Conservation (phyloP, 2,113 vertebrate genomes). For the Tenebrosternarchus preto region DNA sequence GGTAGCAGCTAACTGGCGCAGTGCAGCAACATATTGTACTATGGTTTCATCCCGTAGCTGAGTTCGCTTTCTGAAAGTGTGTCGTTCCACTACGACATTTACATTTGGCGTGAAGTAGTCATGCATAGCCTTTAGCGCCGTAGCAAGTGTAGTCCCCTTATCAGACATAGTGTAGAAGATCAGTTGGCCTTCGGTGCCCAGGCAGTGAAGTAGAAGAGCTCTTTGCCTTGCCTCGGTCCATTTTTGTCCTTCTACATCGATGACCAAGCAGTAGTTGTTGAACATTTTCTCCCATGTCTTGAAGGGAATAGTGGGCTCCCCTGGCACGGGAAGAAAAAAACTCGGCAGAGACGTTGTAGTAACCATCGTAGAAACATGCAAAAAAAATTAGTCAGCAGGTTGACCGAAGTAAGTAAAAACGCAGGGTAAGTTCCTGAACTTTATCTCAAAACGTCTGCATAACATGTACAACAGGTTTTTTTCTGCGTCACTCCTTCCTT, state of each 20-base stretch:
- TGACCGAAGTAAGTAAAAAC: neutral
- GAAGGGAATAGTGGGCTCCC: no score
- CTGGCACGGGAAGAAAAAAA: no score
- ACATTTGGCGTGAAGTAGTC: slow-evolving; percentile 26
- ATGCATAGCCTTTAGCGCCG: neutral
- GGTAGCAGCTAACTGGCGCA: no score
- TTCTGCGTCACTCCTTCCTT: no score
- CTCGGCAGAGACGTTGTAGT: neutral
- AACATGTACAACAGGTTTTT: no score
- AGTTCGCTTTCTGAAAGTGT: slow-evolving; percentile 19
- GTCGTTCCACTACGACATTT: slow-evolving; percentile 24
- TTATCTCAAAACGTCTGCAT: no score
- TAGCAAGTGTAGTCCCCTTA: slow-evolving; percentile 21
- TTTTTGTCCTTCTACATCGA: no score
- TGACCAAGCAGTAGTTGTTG: no score
- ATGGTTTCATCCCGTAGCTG: neutral
- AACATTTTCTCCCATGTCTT: no score
- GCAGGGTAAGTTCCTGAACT: neutral
- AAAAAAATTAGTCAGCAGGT: neutral
- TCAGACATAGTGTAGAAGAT: slow-evolving; percentile 33
- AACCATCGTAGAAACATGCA: neutral
- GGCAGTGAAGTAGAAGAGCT: slow-evolving; percentile 30
- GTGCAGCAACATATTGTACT: no score
- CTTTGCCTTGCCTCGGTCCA: neutral
- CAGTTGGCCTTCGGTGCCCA: slow-evolving; percentile 14